A percentile compares a stretch with the other conserved stretches of the same genome.
These are phyloP conservation scores for Eristalis arbustorum DNA, from an alignment of 2,888 invertebrate species.

Conservation along the genomic window DNA sequence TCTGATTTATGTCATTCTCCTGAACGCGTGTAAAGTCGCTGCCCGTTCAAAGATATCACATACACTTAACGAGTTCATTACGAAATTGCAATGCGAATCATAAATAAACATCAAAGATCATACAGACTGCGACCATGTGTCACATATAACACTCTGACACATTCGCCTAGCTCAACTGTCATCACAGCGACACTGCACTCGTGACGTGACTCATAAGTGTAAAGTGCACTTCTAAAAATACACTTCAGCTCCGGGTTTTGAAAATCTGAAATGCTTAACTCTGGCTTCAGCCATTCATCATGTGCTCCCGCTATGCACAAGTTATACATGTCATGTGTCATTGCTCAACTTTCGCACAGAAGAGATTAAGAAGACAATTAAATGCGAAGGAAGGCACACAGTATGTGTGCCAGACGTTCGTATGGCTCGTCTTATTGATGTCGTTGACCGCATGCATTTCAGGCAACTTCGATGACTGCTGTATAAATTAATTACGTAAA, in stretches of 20 bases:
- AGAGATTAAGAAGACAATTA: slow-evolving; percentile 7
- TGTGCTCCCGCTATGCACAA: background rate
- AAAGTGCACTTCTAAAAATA: background rate
- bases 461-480: slow-evolving; percentile 9
- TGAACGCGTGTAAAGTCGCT: no score
- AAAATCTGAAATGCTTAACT: background rate
- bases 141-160: background rate
- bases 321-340: background rate
- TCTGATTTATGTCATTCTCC: background rate
- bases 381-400: background rate
- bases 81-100: no score
- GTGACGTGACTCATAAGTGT: background rate
- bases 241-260: background rate
- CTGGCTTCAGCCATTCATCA: background rate
- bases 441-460: slow-evolving; percentile 14
- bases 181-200: background rate
- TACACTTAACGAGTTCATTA: no score
- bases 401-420: background rate
- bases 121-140: background rate
- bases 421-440: background rate
- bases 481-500: slow-evolving; percentile 9
- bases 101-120: background rate
- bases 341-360: background rate
- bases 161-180: background rate
- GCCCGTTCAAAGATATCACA: no score